Evolutionary conservation across 2,113 vertebrate genomes (phyloP).

Genomic region (Lasiurus cinereus): DNA sequence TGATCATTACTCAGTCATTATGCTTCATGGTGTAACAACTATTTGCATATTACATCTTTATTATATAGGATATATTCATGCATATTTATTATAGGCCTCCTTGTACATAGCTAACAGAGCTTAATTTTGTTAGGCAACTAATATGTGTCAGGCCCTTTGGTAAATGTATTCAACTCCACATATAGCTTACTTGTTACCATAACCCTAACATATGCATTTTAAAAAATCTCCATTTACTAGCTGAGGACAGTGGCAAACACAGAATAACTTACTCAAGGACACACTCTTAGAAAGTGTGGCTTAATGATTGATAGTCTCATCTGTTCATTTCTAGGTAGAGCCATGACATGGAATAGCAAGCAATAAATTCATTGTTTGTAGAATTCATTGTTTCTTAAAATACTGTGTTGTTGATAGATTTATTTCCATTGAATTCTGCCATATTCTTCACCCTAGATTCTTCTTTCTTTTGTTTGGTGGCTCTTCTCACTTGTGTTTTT

Average conservation of each 20-base stretch:
- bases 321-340: neutral
- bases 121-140: slow-evolving; percentile 41
- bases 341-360: neutral
- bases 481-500: slow-evolving; percentile 27
- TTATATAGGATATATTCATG: neutral
- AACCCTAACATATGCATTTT: neutral
- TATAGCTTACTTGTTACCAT: slow-evolving; percentile 25
- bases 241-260: neutral
- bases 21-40: fast-evolving
- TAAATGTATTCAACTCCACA: neutral
- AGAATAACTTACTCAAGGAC: neutral
- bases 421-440: neutral
- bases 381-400: slow-evolving; percentile 54
- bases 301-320: neutral
- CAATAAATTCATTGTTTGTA: slow-evolving; percentile 43
- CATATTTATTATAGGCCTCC: neutral
- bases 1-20: too few species aligned
- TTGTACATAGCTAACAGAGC: neutral
- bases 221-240: slow-evolving; percentile 11
- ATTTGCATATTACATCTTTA: too few species aligned
- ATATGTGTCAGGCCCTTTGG: neutral
- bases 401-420: neutral
- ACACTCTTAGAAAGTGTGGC: slow-evolving; percentile 5
- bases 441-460: neutral
- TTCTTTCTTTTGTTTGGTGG: slow-evolving; percentile 6